Evolutionary conservation across 2,888 invertebrate species (phyloP), one percentile per base, ranked within the genome.

Genomic region (Acanthopleura granulata): DNA sequence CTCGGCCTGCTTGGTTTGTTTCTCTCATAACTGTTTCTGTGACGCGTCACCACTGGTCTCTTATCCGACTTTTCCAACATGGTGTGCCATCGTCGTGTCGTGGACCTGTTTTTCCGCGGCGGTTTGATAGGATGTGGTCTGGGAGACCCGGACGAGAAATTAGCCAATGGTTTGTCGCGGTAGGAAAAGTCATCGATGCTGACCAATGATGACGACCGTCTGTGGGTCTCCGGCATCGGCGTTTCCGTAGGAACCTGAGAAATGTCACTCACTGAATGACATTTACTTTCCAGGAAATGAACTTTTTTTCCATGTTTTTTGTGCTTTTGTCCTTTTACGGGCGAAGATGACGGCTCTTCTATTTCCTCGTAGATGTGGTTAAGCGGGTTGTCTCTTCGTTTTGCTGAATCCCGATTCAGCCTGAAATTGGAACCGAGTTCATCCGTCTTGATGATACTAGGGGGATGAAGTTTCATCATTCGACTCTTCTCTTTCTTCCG

Each of bases 361-460:
- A 66, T 66, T 27, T 66, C 66, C 66, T 66, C 66, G 25, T 66
- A 66, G 16, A 66, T 66, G 14, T 66, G 66, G 14, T 66, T 66
- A 16, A 66, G 25, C 16, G 66, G 66, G 29, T 25, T 66, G 29
- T 66, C 66, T 6, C 66, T 9, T 27, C 3, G 66, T 12, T 22
- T 57, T 57, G n/a, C 57, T n/a, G 57, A 22, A 57, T 57, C 57
- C 12, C 57, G 1, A 18, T 57, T 18, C 18, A 66, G 66, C 25
- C 66, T 15, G 29, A 27, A 27, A 25, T 66, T 27, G 3, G 66
- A 66, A 22, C 66, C 6, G 18, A 57, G 57, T 18, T 57, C 57
- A 66, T 66, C 66, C 4, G 22, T 22, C 25, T 27, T 66, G 22
- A 66, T 27, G 29, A 66, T 66, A 6, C 16, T 66, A 1, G 22